Percentiles rank a stretch among this genome's conserved stretches.
phyloP scores from a whole-genome alignment of 2,888 invertebrate genomes.

The Pristionchus japonicus region DNA sequence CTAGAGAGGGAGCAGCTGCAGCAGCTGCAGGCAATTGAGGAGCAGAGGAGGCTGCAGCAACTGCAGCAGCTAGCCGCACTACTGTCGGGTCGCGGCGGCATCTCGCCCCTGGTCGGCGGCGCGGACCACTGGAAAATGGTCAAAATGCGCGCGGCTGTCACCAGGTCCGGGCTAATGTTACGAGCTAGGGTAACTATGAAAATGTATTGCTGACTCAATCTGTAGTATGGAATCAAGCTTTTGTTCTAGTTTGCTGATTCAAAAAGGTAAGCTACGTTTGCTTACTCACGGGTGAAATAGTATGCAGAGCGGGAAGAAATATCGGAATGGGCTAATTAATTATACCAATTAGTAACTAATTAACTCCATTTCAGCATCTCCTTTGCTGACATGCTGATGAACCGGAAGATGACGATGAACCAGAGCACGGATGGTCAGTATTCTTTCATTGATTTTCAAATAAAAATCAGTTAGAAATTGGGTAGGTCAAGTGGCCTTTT shows the following conservation, averaged over 20 bases:
- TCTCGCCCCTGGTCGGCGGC: neutral
- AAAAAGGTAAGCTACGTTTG: too few species aligned
- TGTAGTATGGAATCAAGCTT: too few species aligned
- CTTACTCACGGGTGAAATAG: neutral
- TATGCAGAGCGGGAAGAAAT: neutral
- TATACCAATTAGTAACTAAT: neutral
- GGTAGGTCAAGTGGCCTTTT: too few species aligned
- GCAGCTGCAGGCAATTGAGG: neutral
- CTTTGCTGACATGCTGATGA: constrained; percentile 45
- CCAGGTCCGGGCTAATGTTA: neutral
- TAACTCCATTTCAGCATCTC: constrained; percentile 25
- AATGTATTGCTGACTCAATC: too few species aligned
- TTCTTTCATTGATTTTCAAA: too few species aligned
- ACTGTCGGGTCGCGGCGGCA: neutral
- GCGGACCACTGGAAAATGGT: constrained; percentile 33
- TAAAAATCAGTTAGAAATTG: too few species aligned
- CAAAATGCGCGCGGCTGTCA: constrained; percentile 35
- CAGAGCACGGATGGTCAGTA: constrained; percentile 41
- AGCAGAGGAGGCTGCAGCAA: neutral
- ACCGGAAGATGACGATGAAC: constrained; percentile 47
- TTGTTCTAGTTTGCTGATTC: too few species aligned
- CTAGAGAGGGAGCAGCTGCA: neutral
- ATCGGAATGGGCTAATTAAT: neutral
- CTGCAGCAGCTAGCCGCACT: neutral
- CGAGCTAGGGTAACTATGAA: neutral